Base-by-base conservation (phyloP, 2,888 invertebrate species). In the Venustoraphidia nigricollis region DNA sequence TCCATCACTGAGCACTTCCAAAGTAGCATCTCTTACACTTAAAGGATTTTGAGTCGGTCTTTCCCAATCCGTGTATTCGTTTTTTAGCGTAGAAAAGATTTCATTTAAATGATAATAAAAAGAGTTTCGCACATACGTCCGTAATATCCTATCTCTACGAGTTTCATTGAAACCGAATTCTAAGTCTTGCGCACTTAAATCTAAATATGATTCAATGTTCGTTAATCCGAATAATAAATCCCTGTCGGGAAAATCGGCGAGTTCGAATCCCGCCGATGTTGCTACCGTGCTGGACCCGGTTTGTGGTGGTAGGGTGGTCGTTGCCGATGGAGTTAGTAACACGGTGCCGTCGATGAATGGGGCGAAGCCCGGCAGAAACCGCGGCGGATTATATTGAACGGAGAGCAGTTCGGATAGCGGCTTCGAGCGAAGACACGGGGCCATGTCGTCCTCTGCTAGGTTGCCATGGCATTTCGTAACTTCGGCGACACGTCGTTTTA, bases 31-130 rank as follows among this genome's bases (percentile, higher is more conserved):
- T 59, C 88, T 81, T 54, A 89, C 88, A 64, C 83, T 85, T 61
- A 85, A 74, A 53, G 90, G 87, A 66, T 87, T 88, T 60, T 89
- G 83, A 56, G 88, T 83, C 2, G 88, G 85, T 58, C 83, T 79
- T 66, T 88, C 91, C 94, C 95, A 95, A 67, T 95, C 93, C 51
- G 93, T 94, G 69, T 96, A 96, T 67, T 95, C 93, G 66, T 95
- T 94, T 65, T 75, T 75, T 58, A 95, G 74, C 47, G 94, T 92
- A 46, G 93, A 91, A 67, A 90, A 89, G 62, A 91, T 91, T 72
- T 95, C 94, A 68, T 91, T 92, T 58, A 94, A 76, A 69, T 96
- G 95, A 70, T 86, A 96, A 63, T 87, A 85, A 69, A 89, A 96
- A 50, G 93, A 83, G 71, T 96, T 96, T 54, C 94, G 79, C 53